These are phyloP conservation scores for Conomelus anceps DNA, from an alignment of 2,888 invertebrate genomes.

Conservation along the genomic window DNA sequence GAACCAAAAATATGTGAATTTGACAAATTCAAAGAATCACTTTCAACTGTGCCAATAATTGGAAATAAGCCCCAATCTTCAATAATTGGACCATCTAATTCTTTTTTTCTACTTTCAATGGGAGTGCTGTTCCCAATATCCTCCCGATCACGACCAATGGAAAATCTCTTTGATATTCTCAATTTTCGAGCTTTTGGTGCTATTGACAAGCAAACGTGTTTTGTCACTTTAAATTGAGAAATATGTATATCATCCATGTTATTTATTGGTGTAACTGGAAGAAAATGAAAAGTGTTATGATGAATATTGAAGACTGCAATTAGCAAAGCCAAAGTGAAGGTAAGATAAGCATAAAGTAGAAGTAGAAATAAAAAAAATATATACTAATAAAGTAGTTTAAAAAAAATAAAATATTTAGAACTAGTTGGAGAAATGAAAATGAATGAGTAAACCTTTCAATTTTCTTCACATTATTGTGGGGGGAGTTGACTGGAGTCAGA, in stretches of 20 bases:
- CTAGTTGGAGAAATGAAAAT: no score
- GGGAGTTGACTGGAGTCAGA: no score
- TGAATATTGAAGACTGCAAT: background rate
- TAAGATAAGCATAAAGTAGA: no score
- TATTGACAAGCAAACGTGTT: background rate
- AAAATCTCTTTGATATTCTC: background rate
- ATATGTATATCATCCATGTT: background rate
- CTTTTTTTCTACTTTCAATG: background rate
- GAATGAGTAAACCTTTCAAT: no score
- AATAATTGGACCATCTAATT: background rate
- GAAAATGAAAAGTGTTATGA: background rate
- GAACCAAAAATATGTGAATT: background rate
- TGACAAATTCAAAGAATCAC: background rate
- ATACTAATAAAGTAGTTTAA: no score
- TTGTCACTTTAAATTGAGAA: background rate
- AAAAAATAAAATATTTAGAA: no score
- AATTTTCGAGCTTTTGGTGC: background rate
- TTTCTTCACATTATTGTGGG: no score
- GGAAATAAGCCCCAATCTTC: background rate
- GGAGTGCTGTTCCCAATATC: background rate
- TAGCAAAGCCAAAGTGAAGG: background rate
- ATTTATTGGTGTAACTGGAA: background rate
- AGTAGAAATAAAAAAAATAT: no score
- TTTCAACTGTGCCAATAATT: background rate
- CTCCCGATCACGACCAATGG: background rate